phyloP scores from a whole-genome alignment of 2,797 vertebrate species.

The Australoheros facetus region DNA sequence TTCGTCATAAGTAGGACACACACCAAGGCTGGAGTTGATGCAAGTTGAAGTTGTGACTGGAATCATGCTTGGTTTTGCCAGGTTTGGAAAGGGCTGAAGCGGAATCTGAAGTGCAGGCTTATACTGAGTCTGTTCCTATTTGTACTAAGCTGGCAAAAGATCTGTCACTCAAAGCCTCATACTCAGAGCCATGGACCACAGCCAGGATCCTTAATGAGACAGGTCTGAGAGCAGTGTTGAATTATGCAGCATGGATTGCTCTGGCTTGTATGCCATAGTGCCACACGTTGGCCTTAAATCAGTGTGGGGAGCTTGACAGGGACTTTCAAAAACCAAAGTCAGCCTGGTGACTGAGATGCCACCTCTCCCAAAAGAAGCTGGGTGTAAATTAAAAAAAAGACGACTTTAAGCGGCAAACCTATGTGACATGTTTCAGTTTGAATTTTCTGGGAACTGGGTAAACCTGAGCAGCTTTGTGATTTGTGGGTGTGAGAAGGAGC shows the following conservation, averaged over 20 bases:
- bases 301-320: slow-evolving; percentile 59
- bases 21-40: background rate
- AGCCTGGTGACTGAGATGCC: slow-evolving; percentile 58
- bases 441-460: slow-evolving; percentile 18
- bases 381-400: slow-evolving; percentile 34
- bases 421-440: slow-evolving; percentile 29
- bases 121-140: slow-evolving; percentile 45
- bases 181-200: slow-evolving; percentile 54
- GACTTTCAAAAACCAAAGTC: slow-evolving; percentile 60
- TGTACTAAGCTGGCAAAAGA: slow-evolving; percentile 66
- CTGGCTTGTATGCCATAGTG: slow-evolving; percentile 50
- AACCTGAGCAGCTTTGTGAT: slow-evolving; percentile 20
- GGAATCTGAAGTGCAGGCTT: slow-evolving; percentile 28
- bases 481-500: background rate
- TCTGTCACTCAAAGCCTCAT: slow-evolving; percentile 69
- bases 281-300: slow-evolving; percentile 66
- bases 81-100: slow-evolving; percentile 15
- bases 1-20: background rate
- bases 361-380: slow-evolving; percentile 47
- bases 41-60: slow-evolving; percentile 13
- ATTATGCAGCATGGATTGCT: slow-evolving; percentile 74
- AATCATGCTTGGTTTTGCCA: slow-evolving; percentile 3
- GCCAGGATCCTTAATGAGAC: slow-evolving; percentile 78
- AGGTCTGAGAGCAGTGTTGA: slow-evolving; percentile 71
- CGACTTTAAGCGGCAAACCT: background rate